These are phyloP conservation scores for Philotrypesis tridentata DNA, from an alignment of 1,140 invertebrate species.

Conservation along the genomic window DNA sequence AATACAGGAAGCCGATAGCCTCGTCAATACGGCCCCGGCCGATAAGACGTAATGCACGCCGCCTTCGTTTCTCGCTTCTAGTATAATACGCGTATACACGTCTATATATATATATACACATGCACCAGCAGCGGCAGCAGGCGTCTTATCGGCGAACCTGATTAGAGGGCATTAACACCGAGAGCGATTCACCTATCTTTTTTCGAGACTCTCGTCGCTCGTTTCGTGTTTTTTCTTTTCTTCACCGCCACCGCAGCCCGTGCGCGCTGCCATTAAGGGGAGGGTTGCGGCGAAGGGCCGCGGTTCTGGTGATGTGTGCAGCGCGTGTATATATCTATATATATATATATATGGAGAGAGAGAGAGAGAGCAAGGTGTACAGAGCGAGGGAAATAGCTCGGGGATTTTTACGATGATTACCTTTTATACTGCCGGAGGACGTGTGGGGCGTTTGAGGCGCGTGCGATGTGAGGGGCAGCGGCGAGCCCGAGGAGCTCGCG, in stretches of 20 bases:
- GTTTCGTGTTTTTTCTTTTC: too few species aligned
- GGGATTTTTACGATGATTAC: conserved; percentile 69
- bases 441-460: conserved; percentile 81
- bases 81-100: background rate
- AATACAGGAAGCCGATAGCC: conserved; percentile 49
- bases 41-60: conserved; percentile 33
- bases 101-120: background rate
- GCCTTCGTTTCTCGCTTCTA: conserved; percentile 22
- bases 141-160: conserved; percentile 42
- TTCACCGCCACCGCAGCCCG: too few species aligned
- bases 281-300: too few species aligned
- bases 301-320: too few species aligned
- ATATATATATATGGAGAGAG: too few species aligned
- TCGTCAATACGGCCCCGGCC: conserved; percentile 29
- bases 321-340: too few species aligned
- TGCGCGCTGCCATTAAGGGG: too few species aligned
- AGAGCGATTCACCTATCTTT: conserved; percentile 34
- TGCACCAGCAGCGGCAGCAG: background rate
- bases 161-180: conserved; percentile 53
- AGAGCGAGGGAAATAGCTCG: too few species aligned
- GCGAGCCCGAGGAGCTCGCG: conserved; percentile 72
- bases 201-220: too few species aligned
- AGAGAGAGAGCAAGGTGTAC: too few species aligned
- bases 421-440: conserved; percentile 89
- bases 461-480: conserved; percentile 70